Percentiles rank a stretch among this genome's conserved stretches.
phyloP scores from a whole-genome alignment of 2,888 invertebrate genomes.

The Harpalus rufipes region DNA sequence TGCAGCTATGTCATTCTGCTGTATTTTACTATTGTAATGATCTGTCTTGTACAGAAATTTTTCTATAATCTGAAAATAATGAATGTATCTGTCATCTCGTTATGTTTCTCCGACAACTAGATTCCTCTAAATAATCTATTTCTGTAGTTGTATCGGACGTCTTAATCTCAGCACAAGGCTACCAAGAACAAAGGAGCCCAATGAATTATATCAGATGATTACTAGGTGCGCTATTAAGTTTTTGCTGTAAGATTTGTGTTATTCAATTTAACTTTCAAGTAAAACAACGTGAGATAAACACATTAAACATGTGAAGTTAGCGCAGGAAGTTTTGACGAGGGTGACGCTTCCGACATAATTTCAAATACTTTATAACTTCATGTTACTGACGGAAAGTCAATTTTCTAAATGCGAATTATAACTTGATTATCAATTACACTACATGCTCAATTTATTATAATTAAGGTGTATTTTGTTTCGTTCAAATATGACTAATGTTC shows the following conservation, averaged over 20 bases:
- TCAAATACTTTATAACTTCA: background rate
- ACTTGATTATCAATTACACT: background rate
- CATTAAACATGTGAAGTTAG: constrained; percentile 25
- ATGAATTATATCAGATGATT: constrained; percentile 18
- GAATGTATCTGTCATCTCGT: constrained; percentile 21
- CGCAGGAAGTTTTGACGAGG: constrained; percentile 8
- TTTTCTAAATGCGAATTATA: background rate
- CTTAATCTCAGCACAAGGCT: background rate
- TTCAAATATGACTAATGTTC: too few species aligned
- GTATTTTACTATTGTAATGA: background rate
- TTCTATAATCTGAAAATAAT: constrained; percentile 28
- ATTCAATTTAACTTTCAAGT: constrained; percentile 35
- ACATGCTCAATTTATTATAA: background rate
- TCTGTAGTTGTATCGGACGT: constrained; percentile 27
- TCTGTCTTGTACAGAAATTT: constrained; percentile 18
- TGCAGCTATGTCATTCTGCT: background rate
- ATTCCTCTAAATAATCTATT: constrained; percentile 19
- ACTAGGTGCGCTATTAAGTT: constrained; percentile 39
- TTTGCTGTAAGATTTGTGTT: constrained; percentile 31
- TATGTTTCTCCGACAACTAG: background rate
- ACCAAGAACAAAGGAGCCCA: constrained; percentile 24
- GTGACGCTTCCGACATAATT: constrained; percentile 24
- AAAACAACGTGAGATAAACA: constrained; percentile 26
- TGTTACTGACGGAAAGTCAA: background rate
- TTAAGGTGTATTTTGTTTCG: too few species aligned